Conservation (phyloP, 2,888 invertebrate genomes). For the Parnassius mnemosyne region DNA sequence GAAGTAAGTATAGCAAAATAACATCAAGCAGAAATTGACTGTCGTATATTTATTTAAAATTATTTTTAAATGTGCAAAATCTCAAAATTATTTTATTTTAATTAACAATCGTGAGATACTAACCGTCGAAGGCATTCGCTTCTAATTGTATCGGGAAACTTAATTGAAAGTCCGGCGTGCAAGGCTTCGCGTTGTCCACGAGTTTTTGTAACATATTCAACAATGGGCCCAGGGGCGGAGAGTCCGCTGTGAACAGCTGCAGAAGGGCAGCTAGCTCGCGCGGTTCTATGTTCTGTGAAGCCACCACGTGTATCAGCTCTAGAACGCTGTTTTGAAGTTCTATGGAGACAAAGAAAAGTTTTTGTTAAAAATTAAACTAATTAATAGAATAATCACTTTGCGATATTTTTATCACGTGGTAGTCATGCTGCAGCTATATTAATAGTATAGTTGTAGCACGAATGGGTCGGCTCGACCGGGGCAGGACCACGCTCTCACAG, state of each 20-base stretch:
- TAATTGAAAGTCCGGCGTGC: constrained; percentile 80
- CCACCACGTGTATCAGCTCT: constrained; percentile 81
- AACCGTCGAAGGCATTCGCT: not conserved
- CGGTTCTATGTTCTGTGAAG: constrained; percentile 74
- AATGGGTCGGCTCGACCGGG: no score
- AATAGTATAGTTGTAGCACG: no score
- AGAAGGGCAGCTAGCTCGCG: constrained; percentile 80
- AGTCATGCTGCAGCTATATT: no score
- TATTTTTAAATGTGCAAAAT: no score
- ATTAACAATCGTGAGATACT: not conserved
- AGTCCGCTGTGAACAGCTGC: constrained; percentile 80
- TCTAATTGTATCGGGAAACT: constrained; percentile 68
- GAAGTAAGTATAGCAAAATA: no score
- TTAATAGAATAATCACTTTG: no score
- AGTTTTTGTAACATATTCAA: constrained; percentile 70
- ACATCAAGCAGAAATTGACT: no score
- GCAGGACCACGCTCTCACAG: no score
- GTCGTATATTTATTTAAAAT: no score
- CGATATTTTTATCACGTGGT: no score
- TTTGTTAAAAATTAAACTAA: not conserved
- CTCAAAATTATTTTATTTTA: no score
- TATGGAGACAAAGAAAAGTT: constrained; percentile 36
- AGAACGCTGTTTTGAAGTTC: constrained; percentile 84
- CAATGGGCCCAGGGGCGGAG: constrained; percentile 74
- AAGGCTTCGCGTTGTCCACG: constrained; percentile 51